phyloP scores from a whole-genome alignment of 2,888 invertebrate species.

The Orthosia gothica region DNA sequence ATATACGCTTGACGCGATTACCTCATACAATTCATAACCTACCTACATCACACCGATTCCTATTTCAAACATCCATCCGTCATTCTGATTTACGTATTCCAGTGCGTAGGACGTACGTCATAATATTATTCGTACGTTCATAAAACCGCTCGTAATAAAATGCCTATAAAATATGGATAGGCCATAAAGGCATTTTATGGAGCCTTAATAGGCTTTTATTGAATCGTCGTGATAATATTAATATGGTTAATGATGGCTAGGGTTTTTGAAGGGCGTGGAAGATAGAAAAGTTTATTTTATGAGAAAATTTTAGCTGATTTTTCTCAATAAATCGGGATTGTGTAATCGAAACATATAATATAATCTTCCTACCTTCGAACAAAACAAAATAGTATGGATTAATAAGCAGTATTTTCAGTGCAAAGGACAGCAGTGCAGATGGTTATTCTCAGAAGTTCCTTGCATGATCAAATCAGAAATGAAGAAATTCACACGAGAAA shows the following conservation, averaged over 20 bases:
- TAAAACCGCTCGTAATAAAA: conserved; percentile 63
- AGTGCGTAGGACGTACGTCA: conserved; percentile 34
- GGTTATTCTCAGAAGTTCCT: too few species aligned
- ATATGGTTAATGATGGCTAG: conserved; percentile 34
- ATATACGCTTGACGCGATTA: not conserved
- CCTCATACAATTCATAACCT: conserved; percentile 31
- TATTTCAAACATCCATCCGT: conserved; percentile 38
- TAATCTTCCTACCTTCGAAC: too few species aligned
- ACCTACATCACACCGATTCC: not conserved
- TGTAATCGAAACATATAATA: too few species aligned
- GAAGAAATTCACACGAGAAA: too few species aligned
- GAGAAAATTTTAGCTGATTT: not conserved
- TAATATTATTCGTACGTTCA: conserved; percentile 49
- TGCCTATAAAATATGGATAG: conserved; percentile 61
- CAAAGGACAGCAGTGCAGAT: too few species aligned
- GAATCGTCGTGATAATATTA: conserved; percentile 58
- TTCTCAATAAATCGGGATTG: not conserved
- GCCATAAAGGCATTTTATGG: conserved; percentile 48
- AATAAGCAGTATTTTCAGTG: too few species aligned
- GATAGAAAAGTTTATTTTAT: not conserved
- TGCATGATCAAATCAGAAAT: too few species aligned
- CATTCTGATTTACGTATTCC: conserved; percentile 52
- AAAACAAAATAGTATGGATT: too few species aligned
- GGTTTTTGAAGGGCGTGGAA: not conserved
- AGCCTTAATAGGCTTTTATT: conserved; percentile 55